phyloP scores from a whole-genome alignment of 37 sponge, comb jelly and placozoan species.

The Crambe crambe region DNA sequence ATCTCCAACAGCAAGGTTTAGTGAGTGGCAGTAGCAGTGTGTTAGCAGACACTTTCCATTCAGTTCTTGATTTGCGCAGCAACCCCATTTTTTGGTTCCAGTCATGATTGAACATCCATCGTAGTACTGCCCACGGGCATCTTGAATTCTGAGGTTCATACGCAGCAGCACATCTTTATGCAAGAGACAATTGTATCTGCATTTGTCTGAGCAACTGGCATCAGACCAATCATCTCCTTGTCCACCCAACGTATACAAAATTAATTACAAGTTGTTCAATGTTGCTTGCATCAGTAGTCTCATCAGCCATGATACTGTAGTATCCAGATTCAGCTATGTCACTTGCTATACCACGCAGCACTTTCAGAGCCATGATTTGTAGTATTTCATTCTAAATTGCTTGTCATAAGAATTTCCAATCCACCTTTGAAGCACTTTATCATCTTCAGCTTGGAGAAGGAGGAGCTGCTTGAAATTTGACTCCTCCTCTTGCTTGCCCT shows the following conservation, averaged over 20 bases:
- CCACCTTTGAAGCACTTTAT: not conserved
- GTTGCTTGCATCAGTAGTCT: constrained; percentile 1
- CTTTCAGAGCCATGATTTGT: constrained; percentile 11
- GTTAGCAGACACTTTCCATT: constrained; percentile 15
- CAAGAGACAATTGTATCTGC: not conserved
- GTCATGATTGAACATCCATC: constrained; percentile 67
- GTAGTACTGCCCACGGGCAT: constrained; percentile 43
- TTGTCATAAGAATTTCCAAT: constrained; percentile 10
- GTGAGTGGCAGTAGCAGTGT: constrained; percentile 58
- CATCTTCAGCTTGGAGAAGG: not conserved
- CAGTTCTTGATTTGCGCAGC: constrained; percentile 37
- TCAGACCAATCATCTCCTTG: not conserved
- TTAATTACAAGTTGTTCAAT: not conserved
- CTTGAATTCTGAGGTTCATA: not conserved
- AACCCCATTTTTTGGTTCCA: constrained; percentile 48
- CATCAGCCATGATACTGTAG: constrained; percentile 15
- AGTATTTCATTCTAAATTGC: constrained; percentile 6
- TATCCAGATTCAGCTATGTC: constrained; percentile 8
- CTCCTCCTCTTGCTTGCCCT: constrained; percentile 7
- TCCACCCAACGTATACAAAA: not conserved
- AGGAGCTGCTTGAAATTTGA: constrained; percentile 15
- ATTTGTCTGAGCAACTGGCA: not conserved
- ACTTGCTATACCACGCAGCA: constrained; percentile 11
- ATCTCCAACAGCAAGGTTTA: constrained; percentile 57
- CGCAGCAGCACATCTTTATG: not conserved